Conservation (phyloP, 2,888 invertebrate genomes). For the Meiosimyza decipiens region DNA sequence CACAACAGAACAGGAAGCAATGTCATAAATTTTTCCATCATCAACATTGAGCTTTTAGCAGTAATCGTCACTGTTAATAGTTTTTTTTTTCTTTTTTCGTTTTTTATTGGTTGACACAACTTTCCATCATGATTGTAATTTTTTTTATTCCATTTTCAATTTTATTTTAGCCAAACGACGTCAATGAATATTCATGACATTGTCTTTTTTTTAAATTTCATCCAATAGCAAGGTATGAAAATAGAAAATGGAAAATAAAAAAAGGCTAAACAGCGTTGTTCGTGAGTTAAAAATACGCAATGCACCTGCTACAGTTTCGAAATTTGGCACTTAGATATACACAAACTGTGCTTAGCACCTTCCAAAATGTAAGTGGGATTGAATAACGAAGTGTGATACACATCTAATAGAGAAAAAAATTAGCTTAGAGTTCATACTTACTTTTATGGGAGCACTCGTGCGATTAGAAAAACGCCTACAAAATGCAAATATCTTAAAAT, state of each 20-base stretch:
- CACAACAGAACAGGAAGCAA: conserved; percentile 45
- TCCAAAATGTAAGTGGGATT: too few species aligned
- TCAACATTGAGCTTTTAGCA: conserved; percentile 34
- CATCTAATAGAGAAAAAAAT: too few species aligned
- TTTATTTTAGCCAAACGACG: not conserved
- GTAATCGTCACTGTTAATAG: conserved; percentile 29
- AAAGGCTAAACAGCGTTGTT: too few species aligned
- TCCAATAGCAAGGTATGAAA: not conserved
- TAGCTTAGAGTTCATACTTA: too few species aligned
- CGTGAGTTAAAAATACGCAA: too few species aligned
- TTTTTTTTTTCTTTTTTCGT: not conserved
- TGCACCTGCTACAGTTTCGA: too few species aligned
- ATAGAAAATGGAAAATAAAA: not conserved
- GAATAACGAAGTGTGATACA: too few species aligned
- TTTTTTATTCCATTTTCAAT: not conserved
- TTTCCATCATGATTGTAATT: not conserved
- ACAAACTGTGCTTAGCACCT: too few species aligned
- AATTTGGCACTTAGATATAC: too few species aligned
- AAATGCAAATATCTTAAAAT: too few species aligned
- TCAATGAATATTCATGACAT: conserved; percentile 32
- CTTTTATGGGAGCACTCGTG: too few species aligned
- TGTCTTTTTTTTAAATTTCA: not conserved
- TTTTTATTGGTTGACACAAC: conserved; percentile 5
- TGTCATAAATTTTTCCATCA: conserved; percentile 61
- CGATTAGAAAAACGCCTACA: too few species aligned